These are phyloP conservation scores for Coptotermes formosanus DNA, from an alignment of 1,140 invertebrate genomes.

Conservation along the genomic window DNA sequence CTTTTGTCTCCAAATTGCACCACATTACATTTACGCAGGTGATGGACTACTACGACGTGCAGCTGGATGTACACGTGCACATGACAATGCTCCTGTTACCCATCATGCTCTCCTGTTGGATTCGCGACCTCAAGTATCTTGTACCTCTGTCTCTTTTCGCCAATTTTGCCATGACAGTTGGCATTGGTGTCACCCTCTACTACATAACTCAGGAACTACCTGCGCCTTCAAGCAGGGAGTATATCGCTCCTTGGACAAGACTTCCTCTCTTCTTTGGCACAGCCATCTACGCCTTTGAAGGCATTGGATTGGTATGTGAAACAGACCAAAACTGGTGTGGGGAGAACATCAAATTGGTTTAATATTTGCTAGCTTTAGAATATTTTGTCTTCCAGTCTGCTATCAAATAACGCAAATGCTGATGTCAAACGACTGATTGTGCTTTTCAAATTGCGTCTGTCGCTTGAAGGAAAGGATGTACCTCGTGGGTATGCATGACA, in stretches of 20 bases:
- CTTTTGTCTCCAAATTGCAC: no score
- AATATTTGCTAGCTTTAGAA: no score
- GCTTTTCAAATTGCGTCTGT: no score
- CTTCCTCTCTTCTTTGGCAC: constrained; percentile 75
- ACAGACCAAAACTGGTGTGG: no score
- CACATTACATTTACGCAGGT: neutral
- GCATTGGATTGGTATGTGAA: constrained; percentile 67
- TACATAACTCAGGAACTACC: constrained; percentile 35
- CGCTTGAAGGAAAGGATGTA: no score
- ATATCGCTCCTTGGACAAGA: constrained; percentile 56
- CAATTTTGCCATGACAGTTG: constrained; percentile 66
- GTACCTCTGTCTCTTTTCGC: constrained; percentile 70
- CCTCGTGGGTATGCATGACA: no score
- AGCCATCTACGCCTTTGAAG: constrained; percentile 77
- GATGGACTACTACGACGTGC: constrained; percentile 1
- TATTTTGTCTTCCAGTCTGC: no score
- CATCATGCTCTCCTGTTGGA: constrained; percentile 69
- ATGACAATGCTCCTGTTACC: constrained; percentile 70
- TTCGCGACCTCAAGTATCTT: constrained; percentile 73
- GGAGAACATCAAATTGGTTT: no score
- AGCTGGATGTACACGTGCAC: constrained; percentile 47
- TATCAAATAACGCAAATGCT: no score
- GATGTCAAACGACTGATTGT: no score
- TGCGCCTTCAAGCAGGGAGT: constrained; percentile 37
- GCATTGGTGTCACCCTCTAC: constrained; percentile 45